These are phyloP conservation scores for Macquaria ambigua DNA, from an alignment of 2,113 vertebrate species.

Conservation along the genomic window DNA sequence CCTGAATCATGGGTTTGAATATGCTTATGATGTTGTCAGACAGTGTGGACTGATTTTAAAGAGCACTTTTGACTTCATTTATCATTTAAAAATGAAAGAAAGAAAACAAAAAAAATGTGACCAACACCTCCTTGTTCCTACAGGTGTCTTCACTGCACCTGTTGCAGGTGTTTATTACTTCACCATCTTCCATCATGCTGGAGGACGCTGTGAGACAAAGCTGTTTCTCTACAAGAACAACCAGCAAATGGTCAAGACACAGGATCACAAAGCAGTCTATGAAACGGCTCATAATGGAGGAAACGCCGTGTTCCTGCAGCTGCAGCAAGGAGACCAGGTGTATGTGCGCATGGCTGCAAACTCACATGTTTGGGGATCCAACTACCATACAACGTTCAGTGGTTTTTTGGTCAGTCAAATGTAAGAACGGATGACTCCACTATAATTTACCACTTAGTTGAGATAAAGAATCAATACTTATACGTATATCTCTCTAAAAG, in stretches of 20 bases:
- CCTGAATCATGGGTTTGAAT: too few relatives aligned
- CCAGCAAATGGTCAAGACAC: fast-evolving
- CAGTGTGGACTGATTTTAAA: too few relatives aligned
- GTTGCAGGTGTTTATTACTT: conserved; percentile 18
- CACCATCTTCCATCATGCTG: conserved; percentile 7
- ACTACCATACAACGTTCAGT: background rate
- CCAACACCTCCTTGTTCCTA: background rate
- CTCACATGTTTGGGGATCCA: background rate
- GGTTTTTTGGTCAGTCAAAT: background rate
- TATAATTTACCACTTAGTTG: too few relatives aligned
- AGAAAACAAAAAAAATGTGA: background rate
- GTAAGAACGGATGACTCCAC: background rate
- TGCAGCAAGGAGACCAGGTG: conserved; percentile 26
- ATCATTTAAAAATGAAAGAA: background rate
- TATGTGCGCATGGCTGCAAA: background rate
- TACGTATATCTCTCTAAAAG: too few relatives aligned
- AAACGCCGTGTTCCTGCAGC: conserved; percentile 32
- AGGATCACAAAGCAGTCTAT: fast-evolving
- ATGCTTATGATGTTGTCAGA: too few relatives aligned
- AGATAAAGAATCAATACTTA: too few relatives aligned
- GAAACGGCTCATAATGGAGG: conserved; percentile 28
- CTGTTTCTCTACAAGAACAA: background rate
- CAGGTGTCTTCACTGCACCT: conserved; percentile 25
- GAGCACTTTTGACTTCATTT: too few relatives aligned
- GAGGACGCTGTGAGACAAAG: fast-evolving